phyloP scores from a whole-genome alignment of 2,888 invertebrate species.

The Halocaridina rubra region DNA sequence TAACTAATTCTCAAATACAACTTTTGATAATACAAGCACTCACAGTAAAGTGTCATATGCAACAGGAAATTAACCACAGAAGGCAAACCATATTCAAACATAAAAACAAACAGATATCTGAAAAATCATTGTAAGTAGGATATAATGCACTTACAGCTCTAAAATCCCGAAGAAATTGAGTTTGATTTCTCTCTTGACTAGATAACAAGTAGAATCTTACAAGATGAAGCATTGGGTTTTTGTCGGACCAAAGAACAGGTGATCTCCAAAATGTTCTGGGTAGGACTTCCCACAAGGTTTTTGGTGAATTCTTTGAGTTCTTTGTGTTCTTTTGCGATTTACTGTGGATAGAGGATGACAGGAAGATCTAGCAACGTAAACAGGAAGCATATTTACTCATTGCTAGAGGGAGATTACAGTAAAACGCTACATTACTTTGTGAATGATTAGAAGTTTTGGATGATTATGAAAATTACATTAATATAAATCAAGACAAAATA shows the following conservation, averaged over 20 bases:
- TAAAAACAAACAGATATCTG: no score
- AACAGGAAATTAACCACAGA: no score
- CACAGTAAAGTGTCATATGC: no score
- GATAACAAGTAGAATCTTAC: conserved; percentile 34
- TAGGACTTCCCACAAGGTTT: conserved; percentile 25
- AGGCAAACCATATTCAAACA: no score
- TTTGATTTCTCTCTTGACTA: background rate
- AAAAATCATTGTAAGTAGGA: no score
- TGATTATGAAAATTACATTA: no score
- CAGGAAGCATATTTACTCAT: background rate
- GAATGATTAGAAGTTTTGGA: background rate
- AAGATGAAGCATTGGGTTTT: conserved; percentile 33
- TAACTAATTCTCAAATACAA: no score
- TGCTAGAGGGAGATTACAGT: background rate
- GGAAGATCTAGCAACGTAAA: background rate
- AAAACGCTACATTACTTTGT: background rate
- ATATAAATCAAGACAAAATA: background rate
- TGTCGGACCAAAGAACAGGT: conserved; percentile 26
- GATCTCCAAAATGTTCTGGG: background rate
- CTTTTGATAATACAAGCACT: no score
- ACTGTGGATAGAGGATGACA: background rate
- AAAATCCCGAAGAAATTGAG: background rate
- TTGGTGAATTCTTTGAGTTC: background rate
- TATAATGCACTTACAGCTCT: background rate
- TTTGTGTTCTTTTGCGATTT: background rate